Conservation (phyloP, 2,797 vertebrate genomes). For the Avahi laniger region DNA sequence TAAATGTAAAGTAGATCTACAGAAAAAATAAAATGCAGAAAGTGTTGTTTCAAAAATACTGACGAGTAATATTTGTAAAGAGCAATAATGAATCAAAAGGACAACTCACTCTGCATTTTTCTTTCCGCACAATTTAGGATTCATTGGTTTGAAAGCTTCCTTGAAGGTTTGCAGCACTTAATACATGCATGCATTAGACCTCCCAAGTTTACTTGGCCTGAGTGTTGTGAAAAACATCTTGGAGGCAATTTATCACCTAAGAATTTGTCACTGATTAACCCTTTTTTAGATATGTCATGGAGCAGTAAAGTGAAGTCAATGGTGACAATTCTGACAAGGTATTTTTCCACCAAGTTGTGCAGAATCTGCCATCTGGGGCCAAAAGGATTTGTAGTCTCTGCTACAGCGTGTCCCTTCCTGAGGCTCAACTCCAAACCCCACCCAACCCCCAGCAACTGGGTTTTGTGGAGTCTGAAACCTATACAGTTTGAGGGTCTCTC, state of each 20-base stretch:
- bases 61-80: conserved; percentile 16
- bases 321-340: conserved; percentile 50
- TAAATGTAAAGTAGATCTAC: conserved; percentile 22
- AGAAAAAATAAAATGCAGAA: conserved; percentile 32
- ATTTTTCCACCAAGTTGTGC: conserved; percentile 39
- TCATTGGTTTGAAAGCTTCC: conserved; percentile 60
- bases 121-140: conserved; percentile 68
- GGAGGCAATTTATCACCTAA: conserved; percentile 68
- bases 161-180: conserved; percentile 56
- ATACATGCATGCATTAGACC: conserved; percentile 65
- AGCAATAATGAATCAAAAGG: conserved; percentile 30
- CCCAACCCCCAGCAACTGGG: rapidly evolving
- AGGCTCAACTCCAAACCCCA: background rate
- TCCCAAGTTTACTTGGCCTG: conserved; percentile 59
- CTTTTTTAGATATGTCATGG: conserved; percentile 60
- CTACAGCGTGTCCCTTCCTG: rapidly evolving
- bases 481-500: background rate
- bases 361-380: background rate
- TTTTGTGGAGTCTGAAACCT: background rate
- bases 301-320: conserved; percentile 67
- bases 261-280: conserved; percentile 68
- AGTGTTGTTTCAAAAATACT: background rate
- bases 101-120: conserved; percentile 53
- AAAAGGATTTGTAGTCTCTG: background rate
- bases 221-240: conserved; percentile 39